phyloP scores from a whole-genome alignment of 2,113 vertebrate species.

The Suncus etruscus region DNA sequence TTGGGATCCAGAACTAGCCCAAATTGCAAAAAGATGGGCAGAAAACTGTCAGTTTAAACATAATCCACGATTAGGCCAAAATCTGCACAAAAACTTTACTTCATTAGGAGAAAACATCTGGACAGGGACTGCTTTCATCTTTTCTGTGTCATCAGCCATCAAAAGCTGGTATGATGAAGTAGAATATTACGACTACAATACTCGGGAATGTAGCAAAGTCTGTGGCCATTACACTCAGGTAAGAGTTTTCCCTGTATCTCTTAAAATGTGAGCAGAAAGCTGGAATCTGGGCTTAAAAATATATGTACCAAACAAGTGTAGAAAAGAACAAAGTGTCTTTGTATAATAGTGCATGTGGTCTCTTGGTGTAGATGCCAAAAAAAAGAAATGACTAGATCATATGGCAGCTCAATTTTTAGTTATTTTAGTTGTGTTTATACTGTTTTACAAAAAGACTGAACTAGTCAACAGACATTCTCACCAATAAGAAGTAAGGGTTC shows the following conservation, averaged over 20 bases:
- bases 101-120: slow-evolving; percentile 88
- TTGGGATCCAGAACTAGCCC: slow-evolving; percentile 86
- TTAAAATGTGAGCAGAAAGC: neutral
- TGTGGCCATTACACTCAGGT: slow-evolving; percentile 90
- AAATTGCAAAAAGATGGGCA: slow-evolving; percentile 84
- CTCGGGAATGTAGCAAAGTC: neutral
- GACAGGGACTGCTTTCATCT: slow-evolving; percentile 75
- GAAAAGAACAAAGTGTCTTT: no score
- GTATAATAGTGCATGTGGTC: neutral
- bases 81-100: slow-evolving; percentile 83
- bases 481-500: no score
- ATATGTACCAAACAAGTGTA: neutral
- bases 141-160: slow-evolving; percentile 83
- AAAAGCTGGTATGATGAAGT: slow-evolving; percentile 81
- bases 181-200: slow-evolving; percentile 79
- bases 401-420: no score
- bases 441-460: no score
- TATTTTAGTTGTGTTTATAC: no score
- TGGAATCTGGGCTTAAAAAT: neutral
- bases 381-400: no score
- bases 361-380: no score
- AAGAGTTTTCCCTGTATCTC: neutral
- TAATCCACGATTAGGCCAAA: slow-evolving; percentile 67
- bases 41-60: slow-evolving; percentile 83
- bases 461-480: no score